These are phyloP conservation scores for Pyrrhia umbra DNA, from an alignment of 2,888 invertebrate species.

Conservation along the genomic window DNA sequence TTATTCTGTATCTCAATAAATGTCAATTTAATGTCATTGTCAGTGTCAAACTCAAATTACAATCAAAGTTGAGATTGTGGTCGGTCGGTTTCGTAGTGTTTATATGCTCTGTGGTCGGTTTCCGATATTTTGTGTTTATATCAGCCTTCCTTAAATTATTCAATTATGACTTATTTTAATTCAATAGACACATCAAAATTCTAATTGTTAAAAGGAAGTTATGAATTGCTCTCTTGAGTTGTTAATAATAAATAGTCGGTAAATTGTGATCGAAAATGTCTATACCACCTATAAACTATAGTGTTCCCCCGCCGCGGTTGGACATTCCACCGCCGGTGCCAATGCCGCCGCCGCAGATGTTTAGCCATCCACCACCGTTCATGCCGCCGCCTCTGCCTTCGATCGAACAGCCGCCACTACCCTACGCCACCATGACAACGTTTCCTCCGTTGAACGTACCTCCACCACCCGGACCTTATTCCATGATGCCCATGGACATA, in stretches of 20 bases:
- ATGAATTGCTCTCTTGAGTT: not conserved
- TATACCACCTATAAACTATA: constrained; percentile 77
- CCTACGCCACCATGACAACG: constrained; percentile 49
- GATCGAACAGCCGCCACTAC: constrained; percentile 39
- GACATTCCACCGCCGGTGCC: constrained; percentile 72
- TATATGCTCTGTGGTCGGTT: not conserved
- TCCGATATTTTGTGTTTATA: not conserved
- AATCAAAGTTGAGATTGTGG: too few species aligned
- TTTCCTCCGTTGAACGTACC: constrained; percentile 64
- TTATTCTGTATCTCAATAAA: too few species aligned
- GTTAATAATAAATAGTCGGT: not conserved
- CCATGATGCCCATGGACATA: constrained; percentile 56
- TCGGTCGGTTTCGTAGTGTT: too few species aligned
- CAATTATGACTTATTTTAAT: not conserved
- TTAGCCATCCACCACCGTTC: constrained; percentile 64
- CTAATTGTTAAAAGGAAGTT: constrained; percentile 13
- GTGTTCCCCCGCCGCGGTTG: constrained; percentile 77
- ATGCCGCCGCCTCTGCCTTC: constrained; percentile 51
- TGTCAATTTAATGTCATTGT: too few species aligned
- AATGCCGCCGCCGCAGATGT: constrained; percentile 62
- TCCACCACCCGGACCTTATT: constrained; percentile 61
- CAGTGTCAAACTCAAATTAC: not conserved
- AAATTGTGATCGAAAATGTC: constrained; percentile 70
- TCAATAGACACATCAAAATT: not conserved
- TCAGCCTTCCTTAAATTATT: too few species aligned